These are phyloP conservation scores for Oreochromis tanganicae DNA, from an alignment of 2,113 vertebrate genomes.

Conservation along the genomic window DNA sequence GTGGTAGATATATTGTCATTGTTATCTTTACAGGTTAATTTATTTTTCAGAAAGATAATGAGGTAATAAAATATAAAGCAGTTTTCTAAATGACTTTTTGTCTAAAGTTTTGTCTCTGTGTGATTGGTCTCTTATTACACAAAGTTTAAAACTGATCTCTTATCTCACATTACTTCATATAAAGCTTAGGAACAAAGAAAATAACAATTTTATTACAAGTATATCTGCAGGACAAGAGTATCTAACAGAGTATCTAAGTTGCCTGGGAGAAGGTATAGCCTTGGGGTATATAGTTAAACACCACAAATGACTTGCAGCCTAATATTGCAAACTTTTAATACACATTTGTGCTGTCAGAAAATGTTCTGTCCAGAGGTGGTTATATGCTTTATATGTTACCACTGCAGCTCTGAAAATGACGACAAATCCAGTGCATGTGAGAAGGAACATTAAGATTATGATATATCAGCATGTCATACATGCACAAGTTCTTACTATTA, in stretches of 20 bases:
- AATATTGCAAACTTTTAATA: not conserved
- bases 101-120: not conserved
- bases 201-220: not conserved
- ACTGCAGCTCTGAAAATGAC: not conserved
- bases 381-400: not conserved
- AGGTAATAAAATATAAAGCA: not conserved
- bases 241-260: not conserved
- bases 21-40: not conserved
- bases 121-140: not conserved
- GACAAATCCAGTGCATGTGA: not conserved
- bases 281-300: not conserved
- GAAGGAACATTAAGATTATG: not conserved
- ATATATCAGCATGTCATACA: not conserved
- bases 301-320: not conserved
- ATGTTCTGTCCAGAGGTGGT: not conserved
- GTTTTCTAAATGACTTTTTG: not conserved
- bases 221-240: not conserved
- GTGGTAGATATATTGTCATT: not conserved
- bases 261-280: not conserved
- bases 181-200: not conserved
- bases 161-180: not conserved
- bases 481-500: not conserved
- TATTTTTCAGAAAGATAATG: not conserved
- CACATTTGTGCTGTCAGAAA: not conserved
- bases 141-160: not conserved